A percentile compares a stretch with the other conserved stretches of the same genome.
These are phyloP conservation scores for Otolemur crassicaudatus DNA, from an alignment of 2,797 vertebrate genomes.

Conservation along the genomic window DNA sequence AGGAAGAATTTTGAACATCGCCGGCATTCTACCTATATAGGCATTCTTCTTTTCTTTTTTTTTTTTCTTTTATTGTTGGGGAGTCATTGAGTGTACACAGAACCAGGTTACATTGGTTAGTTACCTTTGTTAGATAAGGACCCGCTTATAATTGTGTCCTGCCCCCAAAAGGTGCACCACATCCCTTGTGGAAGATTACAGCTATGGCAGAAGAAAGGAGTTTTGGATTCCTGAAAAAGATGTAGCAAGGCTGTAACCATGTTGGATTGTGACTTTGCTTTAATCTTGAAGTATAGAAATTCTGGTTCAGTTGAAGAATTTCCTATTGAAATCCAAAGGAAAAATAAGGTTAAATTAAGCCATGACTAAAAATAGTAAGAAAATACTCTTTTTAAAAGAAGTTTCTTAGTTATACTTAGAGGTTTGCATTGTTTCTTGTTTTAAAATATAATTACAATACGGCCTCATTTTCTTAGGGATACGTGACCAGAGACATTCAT, in stretches of 20 bases:
- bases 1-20: background rate
- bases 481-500: background rate
- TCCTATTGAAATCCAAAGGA: background rate
- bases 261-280: slow-evolving; percentile 3
- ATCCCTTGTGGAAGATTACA: background rate
- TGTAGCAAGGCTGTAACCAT: background rate
- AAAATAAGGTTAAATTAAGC: background rate
- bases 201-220: background rate
- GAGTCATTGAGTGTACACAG: no score
- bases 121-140: no score
- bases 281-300: slow-evolving; percentile 23
- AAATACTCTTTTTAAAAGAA: background rate
- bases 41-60: background rate
- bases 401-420: background rate
- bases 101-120: no score
- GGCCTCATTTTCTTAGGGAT: background rate
- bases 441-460: background rate
- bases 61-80: no score
- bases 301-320: background rate
- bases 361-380: background rate
- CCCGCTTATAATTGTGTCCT: no score
- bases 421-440: background rate
- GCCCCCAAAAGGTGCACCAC: no score
- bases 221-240: background rate
- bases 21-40: background rate